These are phyloP conservation scores for Lasioglossum morio DNA, from an alignment of 2,888 invertebrate genomes.

Conservation along the genomic window DNA sequence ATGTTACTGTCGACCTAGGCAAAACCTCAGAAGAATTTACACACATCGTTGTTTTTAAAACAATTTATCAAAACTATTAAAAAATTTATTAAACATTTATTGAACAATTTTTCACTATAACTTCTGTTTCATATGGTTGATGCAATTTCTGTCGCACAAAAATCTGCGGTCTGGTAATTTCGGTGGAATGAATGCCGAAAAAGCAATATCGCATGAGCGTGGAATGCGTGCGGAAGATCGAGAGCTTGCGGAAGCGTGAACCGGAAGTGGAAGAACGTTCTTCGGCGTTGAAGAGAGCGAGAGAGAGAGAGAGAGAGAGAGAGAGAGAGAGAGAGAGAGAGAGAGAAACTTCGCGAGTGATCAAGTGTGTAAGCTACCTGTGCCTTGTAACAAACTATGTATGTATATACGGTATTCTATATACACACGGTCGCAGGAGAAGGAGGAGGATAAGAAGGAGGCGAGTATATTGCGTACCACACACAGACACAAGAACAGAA, in stretches of 20 bases:
- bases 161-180: slow-evolving; percentile 62
- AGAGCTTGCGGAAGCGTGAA: slow-evolving; percentile 35
- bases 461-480: slow-evolving; percentile 50
- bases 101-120: not conserved
- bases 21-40: no score
- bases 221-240: slow-evolving; percentile 47
- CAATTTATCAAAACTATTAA: no score
- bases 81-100: not conserved
- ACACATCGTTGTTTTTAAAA: no score
- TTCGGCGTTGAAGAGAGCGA: not conserved
- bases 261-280: slow-evolving; percentile 31
- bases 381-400: slow-evolving; percentile 84
- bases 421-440: slow-evolving; percentile 60
- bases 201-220: slow-evolving; percentile 77
- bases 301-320: not conserved
- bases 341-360: slow-evolving; percentile 64
- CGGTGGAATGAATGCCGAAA: slow-evolving; percentile 78
- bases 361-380: slow-evolving; percentile 84
- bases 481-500: slow-evolving; percentile 12
- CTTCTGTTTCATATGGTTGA: not conserved
- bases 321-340: not conserved
- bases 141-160: not conserved
- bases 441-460: slow-evolving; percentile 40
- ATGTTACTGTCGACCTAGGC: no score
- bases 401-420: slow-evolving; percentile 72